These are phyloP conservation scores for Netelia fuscicornis DNA, from an alignment of 2,888 invertebrate genomes.

Conservation along the genomic window DNA sequence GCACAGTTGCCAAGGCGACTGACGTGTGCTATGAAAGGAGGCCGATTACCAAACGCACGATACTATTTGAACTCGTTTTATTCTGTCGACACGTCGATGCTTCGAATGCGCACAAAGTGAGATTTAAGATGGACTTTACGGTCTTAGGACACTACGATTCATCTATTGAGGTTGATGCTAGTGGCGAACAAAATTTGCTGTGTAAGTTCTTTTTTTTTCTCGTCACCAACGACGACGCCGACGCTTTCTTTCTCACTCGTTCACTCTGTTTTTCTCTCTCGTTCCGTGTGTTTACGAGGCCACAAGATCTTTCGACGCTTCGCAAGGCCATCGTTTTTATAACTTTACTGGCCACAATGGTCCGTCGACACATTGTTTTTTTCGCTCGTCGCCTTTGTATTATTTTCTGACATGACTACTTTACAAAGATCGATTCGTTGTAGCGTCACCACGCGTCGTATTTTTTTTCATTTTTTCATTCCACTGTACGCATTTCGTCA, in stretches of 20 bases:
- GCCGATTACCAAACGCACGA: conserved; percentile 63
- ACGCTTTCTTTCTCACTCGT: conserved; percentile 9
- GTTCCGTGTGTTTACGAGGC: conserved; percentile 46
- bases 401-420: neutral
- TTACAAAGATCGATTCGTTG: conserved; percentile 35
- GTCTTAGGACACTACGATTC: conserved; percentile 81
- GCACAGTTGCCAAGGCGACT: conserved; percentile 82
- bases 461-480: conserved; percentile 23
- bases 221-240: conserved; percentile 50
- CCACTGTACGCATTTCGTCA: conserved; percentile 46
- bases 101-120: conserved; percentile 67
- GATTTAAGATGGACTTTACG: conserved; percentile 78
- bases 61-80: conserved; percentile 54
- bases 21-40: conserved; percentile 74
- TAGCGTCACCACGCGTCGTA: conserved; percentile 10
- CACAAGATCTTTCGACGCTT: conserved; percentile 44
- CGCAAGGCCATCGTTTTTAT: conserved; percentile 53
- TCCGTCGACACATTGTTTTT: conserved; percentile 27
- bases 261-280: neutral
- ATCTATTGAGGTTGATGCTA: conserved; percentile 75
- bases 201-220: conserved; percentile 75
- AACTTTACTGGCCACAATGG: neutral
- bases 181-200: conserved; percentile 77
- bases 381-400: neutral
- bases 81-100: conserved; percentile 66